Evolutionary conservation across 1,140 invertebrate genomes (phyloP).

Genomic region (Drosophila willistoni): DNA sequence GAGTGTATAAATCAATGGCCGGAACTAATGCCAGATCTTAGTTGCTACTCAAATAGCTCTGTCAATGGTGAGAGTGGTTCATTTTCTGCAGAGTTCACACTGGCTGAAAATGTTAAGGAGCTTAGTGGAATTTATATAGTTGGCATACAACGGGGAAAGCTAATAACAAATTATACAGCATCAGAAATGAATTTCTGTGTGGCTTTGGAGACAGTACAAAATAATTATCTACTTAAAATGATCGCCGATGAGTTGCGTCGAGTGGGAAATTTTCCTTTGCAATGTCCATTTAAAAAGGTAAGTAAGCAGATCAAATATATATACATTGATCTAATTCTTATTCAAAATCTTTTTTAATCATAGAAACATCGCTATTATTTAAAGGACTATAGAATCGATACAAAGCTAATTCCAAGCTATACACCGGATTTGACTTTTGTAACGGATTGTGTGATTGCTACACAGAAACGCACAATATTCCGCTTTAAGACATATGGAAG

Average conservation of each 20-base stretch:
- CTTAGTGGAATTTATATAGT: slow-evolving; percentile 22
- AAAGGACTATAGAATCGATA: slow-evolving; percentile 31
- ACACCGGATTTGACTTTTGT: slow-evolving; percentile 24
- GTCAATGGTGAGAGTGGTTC: neutral
- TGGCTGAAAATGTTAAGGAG: slow-evolving; percentile 18
- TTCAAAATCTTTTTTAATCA: neutral
- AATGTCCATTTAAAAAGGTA: slow-evolving; percentile 48
- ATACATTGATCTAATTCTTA: neutral
- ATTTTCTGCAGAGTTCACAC: slow-evolving; percentile 18
- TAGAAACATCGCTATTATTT: slow-evolving; percentile 8
- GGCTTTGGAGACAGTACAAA: slow-evolving; percentile 15
- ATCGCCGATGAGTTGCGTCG: slow-evolving; percentile 25
- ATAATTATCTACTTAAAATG: slow-evolving; percentile 23
- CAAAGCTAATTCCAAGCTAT: slow-evolving; percentile 39
- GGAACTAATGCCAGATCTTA: slow-evolving; percentile 17
- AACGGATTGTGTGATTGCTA: slow-evolving; percentile 7
- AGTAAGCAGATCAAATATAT: neutral
- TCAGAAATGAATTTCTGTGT: slow-evolving; percentile 35
- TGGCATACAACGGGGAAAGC: slow-evolving; percentile 2
- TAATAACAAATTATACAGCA: slow-evolving; percentile 27
- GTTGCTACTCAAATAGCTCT: slow-evolving; percentile 10
- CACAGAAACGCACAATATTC: slow-evolving; percentile 26
- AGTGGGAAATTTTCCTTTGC: slow-evolving; percentile 33
- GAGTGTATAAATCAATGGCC: slow-evolving; percentile 22
- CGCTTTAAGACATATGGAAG: slow-evolving; percentile 28